Conservation (phyloP, 2,113 vertebrate genomes). For the Macrotus californicus region DNA sequence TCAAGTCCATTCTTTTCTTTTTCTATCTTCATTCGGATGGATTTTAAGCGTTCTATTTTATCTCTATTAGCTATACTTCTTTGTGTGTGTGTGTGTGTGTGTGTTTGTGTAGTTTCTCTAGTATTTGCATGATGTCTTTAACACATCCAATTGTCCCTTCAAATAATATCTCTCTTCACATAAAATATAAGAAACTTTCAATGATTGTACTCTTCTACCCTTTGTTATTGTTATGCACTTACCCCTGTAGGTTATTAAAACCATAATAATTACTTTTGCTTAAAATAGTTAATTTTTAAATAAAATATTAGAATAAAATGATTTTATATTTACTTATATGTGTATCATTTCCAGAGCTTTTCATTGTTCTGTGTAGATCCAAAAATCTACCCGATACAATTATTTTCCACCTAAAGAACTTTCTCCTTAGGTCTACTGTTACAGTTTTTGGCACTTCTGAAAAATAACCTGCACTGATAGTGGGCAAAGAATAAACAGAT, state of each 20-base stretch:
- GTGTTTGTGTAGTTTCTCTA: background rate
- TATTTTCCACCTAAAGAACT: background rate
- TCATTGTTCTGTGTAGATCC: background rate
- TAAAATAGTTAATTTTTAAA: background rate
- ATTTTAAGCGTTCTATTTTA: background rate
- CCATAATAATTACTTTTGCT: background rate
- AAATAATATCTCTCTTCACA: background rate
- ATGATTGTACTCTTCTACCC: background rate
- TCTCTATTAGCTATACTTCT: background rate
- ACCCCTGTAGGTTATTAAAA: background rate
- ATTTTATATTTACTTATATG: background rate
- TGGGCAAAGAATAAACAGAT: background rate
- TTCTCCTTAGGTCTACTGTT: background rate
- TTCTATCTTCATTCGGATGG: background rate
- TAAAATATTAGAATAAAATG: background rate
- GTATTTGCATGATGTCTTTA: background rate
- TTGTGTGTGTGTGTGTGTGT: background rate
- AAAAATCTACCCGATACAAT: background rate
- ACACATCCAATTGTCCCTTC: background rate
- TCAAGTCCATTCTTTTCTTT: background rate
- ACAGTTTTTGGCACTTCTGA: background rate
- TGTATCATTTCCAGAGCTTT: background rate
- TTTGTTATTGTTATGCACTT: background rate
- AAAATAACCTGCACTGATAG: background rate
- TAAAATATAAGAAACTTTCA: background rate